Evolutionary conservation across 2,113 vertebrate genomes (phyloP).

Genomic region (cattle (Bos taurus)): ARS-UCD2.0 NC_037339.1:29241501-29242000

Average conservation of each 20-base stretch:
- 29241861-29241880: background rate
- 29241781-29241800: background rate
- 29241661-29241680: background rate
- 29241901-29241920: background rate
- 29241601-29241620: background rate
- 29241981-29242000: constrained; percentile 82
- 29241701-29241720: background rate
- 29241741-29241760: background rate
- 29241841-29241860: background rate
- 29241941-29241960: background rate
- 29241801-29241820: background rate
- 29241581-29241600: background rate
- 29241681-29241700: background rate
- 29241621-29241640: background rate
- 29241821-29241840: background rate
- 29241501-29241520: background rate
- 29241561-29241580: background rate
- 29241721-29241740: background rate
- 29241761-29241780: background rate
- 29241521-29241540: background rate
- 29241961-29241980: constrained; percentile 74
- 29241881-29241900: background rate
- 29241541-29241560: background rate
- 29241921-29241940: background rate
- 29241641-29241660: background rate